phyloP scores from a whole-genome alignment of 2,113 vertebrate genomes.

The Ptychochromis oligacanthus region DNA sequence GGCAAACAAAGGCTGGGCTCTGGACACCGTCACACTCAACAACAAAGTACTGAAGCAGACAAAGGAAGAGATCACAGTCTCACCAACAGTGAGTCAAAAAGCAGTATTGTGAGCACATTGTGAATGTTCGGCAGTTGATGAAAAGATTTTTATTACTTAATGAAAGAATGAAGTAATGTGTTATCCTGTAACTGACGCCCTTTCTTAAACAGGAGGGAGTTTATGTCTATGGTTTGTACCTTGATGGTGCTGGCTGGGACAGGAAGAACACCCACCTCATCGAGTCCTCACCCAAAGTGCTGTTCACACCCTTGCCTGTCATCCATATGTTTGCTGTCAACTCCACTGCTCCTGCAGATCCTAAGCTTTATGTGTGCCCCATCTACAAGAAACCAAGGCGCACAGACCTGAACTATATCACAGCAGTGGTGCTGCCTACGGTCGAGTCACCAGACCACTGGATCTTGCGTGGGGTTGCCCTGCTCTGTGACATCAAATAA shows the following conservation, averaged over 20 bases:
- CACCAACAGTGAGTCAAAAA: constrained; percentile 73
- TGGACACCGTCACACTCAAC: constrained; percentile 83
- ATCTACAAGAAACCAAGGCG: constrained; percentile 88
- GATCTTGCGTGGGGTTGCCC: constrained; percentile 88
- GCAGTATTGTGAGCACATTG: background rate
- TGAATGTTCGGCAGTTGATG: background rate
- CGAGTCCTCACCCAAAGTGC: constrained; percentile 87
- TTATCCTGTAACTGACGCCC: background rate
- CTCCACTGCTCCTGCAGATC: constrained; percentile 74
- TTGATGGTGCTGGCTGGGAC: constrained; percentile 92
- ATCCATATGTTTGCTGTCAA: constrained; percentile 89
- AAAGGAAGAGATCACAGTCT: constrained; percentile 84
- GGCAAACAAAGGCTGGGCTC: constrained; percentile 85
- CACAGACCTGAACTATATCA: constrained; percentile 87
- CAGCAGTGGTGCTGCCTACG: constrained; percentile 81
- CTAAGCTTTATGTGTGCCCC: constrained; percentile 84
- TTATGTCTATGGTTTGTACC: constrained; percentile 86
- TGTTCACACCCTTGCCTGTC: constrained; percentile 87
- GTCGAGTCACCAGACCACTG: constrained; percentile 84
- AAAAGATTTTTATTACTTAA: background rate
- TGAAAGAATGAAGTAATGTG: background rate
- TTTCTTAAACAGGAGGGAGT: constrained; percentile 79
- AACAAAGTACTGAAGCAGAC: constrained; percentile 87
- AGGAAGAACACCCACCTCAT: constrained; percentile 81
- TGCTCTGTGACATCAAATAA: constrained; percentile 89